These are phyloP conservation scores for Euphonia xanthogaster DNA, from an alignment of 2,797 vertebrate genomes.

Conservation along the genomic window DNA sequence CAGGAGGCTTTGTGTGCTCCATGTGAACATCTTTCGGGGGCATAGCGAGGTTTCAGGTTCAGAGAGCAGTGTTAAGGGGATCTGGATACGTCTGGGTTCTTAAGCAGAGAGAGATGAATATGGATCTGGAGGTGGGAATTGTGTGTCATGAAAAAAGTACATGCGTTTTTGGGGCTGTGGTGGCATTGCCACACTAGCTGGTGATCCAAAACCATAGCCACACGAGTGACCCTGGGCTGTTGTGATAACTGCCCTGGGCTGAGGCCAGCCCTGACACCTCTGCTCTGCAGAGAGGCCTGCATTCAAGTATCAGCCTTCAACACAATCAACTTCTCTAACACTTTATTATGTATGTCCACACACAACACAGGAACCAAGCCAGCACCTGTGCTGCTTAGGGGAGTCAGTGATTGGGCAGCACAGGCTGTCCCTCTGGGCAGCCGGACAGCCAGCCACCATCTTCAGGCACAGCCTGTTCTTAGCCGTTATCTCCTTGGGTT, in stretches of 20 bases:
- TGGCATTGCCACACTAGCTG: not conserved
- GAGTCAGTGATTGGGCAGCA: not conserved
- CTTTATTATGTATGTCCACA: constrained; percentile 28
- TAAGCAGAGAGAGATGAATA: not conserved
- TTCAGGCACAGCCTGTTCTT: not conserved
- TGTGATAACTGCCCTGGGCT: not conserved
- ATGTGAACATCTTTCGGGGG: not conserved
- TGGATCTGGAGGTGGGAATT: not conserved
- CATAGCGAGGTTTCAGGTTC: not conserved
- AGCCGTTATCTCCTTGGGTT: not conserved
- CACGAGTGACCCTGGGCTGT: not conserved
- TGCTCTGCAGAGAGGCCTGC: accelerated
- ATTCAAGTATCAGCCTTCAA: not conserved
- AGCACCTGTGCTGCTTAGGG: not conserved
- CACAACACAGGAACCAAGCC: not conserved
- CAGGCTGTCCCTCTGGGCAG: not conserved
- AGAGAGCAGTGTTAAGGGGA: not conserved
- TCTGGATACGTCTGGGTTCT: not conserved
- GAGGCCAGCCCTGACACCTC: not conserved
- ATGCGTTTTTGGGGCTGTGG: not conserved
- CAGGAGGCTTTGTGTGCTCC: not conserved
- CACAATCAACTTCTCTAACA: not conserved
- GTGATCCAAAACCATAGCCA: not conserved
- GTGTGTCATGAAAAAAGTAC: not conserved
- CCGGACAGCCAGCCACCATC: not conserved